Evolutionary conservation across 2,888 invertebrate genomes (phyloP).

Genomic region (Plagodis dolabraria): DNA sequence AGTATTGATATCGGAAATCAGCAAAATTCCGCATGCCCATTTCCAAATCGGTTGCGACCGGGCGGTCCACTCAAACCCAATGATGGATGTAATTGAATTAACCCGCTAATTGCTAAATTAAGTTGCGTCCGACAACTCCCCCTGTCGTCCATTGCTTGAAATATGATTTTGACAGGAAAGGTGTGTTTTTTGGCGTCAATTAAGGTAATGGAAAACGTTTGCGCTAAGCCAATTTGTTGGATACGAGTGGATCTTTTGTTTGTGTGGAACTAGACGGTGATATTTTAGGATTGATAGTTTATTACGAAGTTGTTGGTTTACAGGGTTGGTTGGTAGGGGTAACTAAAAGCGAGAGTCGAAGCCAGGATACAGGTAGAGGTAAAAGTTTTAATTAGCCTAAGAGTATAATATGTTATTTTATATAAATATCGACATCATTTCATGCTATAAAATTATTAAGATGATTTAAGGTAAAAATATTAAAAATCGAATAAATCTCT

Average conservation of each 20-base stretch:
- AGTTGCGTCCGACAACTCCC: conserved; percentile 65
- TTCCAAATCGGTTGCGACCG: conserved; percentile 19
- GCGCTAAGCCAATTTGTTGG: conserved; percentile 30
- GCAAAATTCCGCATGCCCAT: conserved; percentile 15
- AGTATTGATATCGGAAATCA: conserved; percentile 13
- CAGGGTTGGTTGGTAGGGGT: too few species aligned
- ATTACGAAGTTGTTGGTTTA: not conserved
- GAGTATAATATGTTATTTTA: too few species aligned
- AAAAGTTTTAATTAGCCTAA: too few species aligned
- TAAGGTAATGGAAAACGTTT: conserved; percentile 47
- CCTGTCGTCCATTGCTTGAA: conserved; percentile 67
- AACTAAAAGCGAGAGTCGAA: too few species aligned
- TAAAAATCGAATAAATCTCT: too few species aligned
- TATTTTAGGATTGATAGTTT: conserved; percentile 14
- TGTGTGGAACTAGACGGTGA: conserved; percentile 9
- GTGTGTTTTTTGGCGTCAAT: conserved; percentile 66
- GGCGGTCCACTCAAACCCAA: conserved; percentile 40
- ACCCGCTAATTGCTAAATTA: conserved; percentile 80
- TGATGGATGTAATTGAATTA: conserved; percentile 82
- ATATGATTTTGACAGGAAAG: conserved; percentile 72
- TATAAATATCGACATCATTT: too few species aligned
- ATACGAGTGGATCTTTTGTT: conserved; percentile 24
- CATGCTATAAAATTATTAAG: too few species aligned
- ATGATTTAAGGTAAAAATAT: too few species aligned
- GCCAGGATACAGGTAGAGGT: too few species aligned